These are phyloP conservation scores for Pipistrellus nathusii DNA, from an alignment of 2,797 vertebrate genomes.

Conservation along the genomic window DNA sequence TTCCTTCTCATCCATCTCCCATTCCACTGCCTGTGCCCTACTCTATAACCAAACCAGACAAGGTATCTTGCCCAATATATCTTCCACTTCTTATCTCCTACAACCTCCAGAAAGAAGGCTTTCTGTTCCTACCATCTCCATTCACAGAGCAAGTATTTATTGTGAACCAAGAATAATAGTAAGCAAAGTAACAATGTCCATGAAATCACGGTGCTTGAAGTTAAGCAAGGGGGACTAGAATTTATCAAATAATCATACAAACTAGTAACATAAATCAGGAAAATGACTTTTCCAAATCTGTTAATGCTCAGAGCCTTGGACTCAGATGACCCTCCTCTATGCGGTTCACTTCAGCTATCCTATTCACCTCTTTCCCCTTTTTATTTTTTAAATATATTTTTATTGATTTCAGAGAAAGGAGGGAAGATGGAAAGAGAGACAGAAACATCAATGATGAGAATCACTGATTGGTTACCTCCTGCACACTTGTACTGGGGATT, in stretches of 20 bases:
- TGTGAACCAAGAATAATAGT: neutral
- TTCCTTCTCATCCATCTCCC: neutral
- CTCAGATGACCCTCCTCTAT: neutral
- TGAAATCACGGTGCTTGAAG: neutral
- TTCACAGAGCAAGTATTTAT: neutral
- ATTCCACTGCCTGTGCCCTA: neutral
- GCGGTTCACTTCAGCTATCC: neutral
- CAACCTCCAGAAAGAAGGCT: neutral
- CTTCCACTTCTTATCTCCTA: neutral
- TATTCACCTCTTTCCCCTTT: neutral
- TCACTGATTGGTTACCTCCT: too few relatives aligned
- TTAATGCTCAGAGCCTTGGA: neutral
- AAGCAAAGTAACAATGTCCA: neutral
- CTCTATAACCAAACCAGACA: neutral
- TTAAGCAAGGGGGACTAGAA: neutral
- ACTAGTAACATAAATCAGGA: constrained; percentile 2
- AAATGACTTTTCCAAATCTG: neutral
- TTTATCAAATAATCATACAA: constrained; percentile 13
- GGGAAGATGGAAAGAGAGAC: too few relatives aligned
- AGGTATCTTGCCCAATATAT: neutral
- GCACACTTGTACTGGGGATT: too few relatives aligned
- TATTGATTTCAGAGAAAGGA: too few relatives aligned
- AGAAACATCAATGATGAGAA: too few relatives aligned
- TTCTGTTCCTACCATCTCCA: neutral
- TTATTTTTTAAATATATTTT: too few relatives aligned